Evolutionary conservation across 1,140 invertebrate species (phyloP).

Genomic region (Papilio dardanus): DNA sequence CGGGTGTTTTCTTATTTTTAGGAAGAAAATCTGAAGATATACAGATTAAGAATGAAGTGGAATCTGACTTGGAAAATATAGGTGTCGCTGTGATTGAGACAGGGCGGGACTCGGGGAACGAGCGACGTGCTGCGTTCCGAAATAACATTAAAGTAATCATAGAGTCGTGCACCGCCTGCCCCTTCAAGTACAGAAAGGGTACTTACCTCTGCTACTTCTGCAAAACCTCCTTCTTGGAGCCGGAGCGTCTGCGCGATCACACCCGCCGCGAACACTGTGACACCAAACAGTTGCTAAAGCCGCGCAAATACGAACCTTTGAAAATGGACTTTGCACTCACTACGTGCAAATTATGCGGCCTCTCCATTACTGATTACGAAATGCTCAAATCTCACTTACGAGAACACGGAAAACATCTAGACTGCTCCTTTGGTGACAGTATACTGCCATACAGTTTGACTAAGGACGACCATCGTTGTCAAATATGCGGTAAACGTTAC

Average conservation of each 20-base stretch:
- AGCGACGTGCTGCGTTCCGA: slow-evolving; percentile 62
- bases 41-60: slow-evolving; percentile 55
- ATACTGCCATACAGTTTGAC: slow-evolving; percentile 72
- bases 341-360: slow-evolving; percentile 63
- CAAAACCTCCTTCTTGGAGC: slow-evolving; percentile 67
- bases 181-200: slow-evolving; percentile 75
- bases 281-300: slow-evolving; percentile 50
- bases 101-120: slow-evolving; percentile 50
- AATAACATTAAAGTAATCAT: slow-evolving; percentile 71
- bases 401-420: slow-evolving; percentile 66
- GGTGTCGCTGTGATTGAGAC: slow-evolving; percentile 36
- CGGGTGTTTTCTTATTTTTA: slow-evolving; percentile 80
- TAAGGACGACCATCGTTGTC: slow-evolving; percentile 65
- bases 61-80: slow-evolving; percentile 51
- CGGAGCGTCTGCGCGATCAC: slow-evolving; percentile 69
- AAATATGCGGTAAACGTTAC: slow-evolving; percentile 71
- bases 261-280: slow-evolving; percentile 57
- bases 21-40: slow-evolving; percentile 64
- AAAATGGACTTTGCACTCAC: slow-evolving; percentile 72
- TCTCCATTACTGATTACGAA: slow-evolving; percentile 58
- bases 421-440: slow-evolving; percentile 61
- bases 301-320: slow-evolving; percentile 72
- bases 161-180: slow-evolving; percentile 66
- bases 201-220: slow-evolving; percentile 72
- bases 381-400: slow-evolving; percentile 61